Conservation (phyloP, 2,113 vertebrate genomes). For the Sander lucioperca region DNA sequence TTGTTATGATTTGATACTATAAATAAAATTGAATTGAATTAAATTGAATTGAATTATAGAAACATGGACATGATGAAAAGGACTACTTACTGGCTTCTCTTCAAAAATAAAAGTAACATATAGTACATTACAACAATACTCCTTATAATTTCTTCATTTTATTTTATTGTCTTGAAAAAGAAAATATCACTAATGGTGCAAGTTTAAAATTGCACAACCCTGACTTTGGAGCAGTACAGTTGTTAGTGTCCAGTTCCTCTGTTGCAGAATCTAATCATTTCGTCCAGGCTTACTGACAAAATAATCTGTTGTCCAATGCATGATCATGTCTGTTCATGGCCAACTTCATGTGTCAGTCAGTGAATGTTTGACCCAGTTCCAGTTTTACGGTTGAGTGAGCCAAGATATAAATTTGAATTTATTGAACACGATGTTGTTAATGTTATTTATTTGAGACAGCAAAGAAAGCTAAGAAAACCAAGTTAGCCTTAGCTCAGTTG, state of each 20-base stretch:
- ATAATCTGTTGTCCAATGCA: not conserved
- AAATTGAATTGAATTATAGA: not conserved
- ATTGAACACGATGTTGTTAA: not conserved
- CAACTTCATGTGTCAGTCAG: slow-evolving; percentile 5
- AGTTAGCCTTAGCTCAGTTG: not conserved
- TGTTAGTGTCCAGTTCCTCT: not conserved
- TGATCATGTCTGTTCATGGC: slow-evolving; percentile 19
- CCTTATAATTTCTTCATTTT: not conserved
- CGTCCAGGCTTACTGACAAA: not conserved
- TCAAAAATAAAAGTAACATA: not conserved
- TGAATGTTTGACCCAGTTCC: slow-evolving; percentile 46
- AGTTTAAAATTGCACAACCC: not conserved
- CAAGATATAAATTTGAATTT: slow-evolving; percentile 3
- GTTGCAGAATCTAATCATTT: not conserved
- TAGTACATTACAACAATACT: not conserved
- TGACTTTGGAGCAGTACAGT: not conserved
- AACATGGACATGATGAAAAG: not conserved
- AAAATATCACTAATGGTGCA: not conserved
- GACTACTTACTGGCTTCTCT: not conserved
- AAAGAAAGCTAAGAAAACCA: not conserved
- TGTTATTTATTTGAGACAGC: not conserved
- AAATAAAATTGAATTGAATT: no score
- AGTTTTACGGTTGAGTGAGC: slow-evolving; percentile 20
- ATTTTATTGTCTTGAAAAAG: not conserved
- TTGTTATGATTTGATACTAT: no score